These are phyloP conservation scores for Scartelaos histophorus DNA, from an alignment of 2,113 vertebrate species.

Conservation along the genomic window DNA sequence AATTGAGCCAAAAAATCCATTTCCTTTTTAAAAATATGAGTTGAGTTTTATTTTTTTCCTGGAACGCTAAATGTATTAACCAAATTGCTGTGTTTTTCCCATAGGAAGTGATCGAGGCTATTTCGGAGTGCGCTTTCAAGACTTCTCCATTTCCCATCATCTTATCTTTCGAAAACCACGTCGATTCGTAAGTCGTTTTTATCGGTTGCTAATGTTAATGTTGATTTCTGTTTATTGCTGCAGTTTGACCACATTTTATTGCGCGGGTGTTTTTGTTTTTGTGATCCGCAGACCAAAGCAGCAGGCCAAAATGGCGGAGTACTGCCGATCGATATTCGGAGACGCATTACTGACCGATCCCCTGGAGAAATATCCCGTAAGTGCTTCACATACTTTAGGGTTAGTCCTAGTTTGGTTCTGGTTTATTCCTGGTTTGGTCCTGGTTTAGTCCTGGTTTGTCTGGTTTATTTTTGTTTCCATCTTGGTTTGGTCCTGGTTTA, in stretches of 20 bases:
- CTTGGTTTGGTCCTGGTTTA: too few species aligned
- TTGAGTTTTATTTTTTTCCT: background rate
- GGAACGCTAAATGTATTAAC: background rate
- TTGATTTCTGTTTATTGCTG: background rate
- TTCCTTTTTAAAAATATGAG: background rate
- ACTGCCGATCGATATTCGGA: constrained; percentile 97
- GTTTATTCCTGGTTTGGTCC: background rate
- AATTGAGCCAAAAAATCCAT: background rate
- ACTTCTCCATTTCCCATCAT: constrained; percentile 94
- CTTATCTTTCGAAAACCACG: constrained; percentile 98
- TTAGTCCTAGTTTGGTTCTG: background rate
- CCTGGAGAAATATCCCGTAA: constrained; percentile 95
- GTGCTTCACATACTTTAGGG: constrained; percentile 31
- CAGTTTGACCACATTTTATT: background rate
- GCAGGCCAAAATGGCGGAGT: constrained; percentile 99
- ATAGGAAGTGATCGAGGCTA: constrained; percentile 98
- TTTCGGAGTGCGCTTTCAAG: constrained; percentile 97
- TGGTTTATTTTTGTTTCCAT: background rate
- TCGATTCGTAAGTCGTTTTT: constrained; percentile 92
- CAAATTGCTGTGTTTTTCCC: constrained; percentile 26
- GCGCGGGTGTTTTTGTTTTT: constrained; percentile 25
- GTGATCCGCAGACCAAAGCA: constrained; percentile 86
- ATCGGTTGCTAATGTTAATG: background rate
- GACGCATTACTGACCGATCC: constrained; percentile 92
- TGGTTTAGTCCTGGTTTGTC: background rate